Percentiles rank a stretch among this genome's conserved stretches.
phyloP scores from a whole-genome alignment of 2,113 vertebrate species.

The Crotalus tigris region DNA sequence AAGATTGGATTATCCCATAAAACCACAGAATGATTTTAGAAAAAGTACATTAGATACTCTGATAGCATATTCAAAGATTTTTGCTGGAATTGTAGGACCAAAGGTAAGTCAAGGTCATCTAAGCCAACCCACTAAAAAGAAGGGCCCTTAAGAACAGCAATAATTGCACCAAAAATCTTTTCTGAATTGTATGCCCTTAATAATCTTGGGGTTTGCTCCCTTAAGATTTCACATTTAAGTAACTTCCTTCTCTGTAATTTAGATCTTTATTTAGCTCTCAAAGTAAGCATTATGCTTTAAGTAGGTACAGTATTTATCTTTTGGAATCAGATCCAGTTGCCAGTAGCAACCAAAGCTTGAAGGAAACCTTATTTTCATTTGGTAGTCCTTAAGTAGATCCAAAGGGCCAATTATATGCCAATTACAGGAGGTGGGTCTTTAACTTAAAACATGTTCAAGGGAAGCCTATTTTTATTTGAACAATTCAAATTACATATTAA shows the following conservation, averaged over 20 bases:
- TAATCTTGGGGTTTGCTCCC: conserved; percentile 52
- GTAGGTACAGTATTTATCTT: conserved; percentile 74
- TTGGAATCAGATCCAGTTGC: conserved; percentile 70
- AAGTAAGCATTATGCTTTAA: conserved; percentile 75
- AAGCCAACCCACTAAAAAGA: neutral
- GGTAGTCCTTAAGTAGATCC: conserved; percentile 63
- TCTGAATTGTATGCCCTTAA: conserved; percentile 44
- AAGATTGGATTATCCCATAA: neutral
- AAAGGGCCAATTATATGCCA: conserved; percentile 67
- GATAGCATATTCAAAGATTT: neutral
- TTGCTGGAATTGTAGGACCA: neutral
- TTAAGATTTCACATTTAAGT: conserved; percentile 67
- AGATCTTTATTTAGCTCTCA: conserved; percentile 77
- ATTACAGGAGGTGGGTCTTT: conserved; percentile 49
- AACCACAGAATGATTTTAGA: neutral
- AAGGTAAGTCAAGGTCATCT: neutral
- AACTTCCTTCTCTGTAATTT: conserved; percentile 70
- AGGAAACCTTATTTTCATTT: conserved; percentile 69
- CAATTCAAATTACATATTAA: conserved; percentile 31
- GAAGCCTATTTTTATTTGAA: conserved; percentile 54
- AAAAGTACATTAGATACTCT: neutral
- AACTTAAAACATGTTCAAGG: conserved; percentile 44
- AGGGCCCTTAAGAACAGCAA: conserved; percentile 1
- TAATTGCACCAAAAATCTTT: conserved; percentile 36
- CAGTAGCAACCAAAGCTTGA: conserved; percentile 73